Conservation (phyloP, 2,797 vertebrate species). For the Numenius phaeopus region DNA sequence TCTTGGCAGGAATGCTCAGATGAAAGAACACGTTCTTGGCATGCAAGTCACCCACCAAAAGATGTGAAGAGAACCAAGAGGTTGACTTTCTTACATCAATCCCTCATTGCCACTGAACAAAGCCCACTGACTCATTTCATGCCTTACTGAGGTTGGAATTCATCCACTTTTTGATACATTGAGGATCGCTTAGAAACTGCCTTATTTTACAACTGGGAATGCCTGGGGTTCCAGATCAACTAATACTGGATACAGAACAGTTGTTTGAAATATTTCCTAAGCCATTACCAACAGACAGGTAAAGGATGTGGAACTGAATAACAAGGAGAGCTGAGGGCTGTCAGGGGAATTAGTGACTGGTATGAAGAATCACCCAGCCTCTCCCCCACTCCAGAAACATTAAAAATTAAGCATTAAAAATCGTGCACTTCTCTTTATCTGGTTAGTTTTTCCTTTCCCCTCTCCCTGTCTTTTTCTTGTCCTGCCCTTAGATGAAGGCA, state of each 20-base stretch:
- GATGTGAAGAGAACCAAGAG: not conserved
- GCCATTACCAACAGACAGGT: not conserved
- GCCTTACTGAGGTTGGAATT: not conserved
- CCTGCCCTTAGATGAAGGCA: not conserved
- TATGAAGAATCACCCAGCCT: not conserved
- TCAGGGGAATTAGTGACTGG: not conserved
- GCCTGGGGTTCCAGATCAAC: not conserved
- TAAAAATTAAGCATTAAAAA: not conserved
- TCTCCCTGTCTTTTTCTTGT: not conserved
- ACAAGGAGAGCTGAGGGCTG: not conserved
- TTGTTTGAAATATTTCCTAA: not conserved
- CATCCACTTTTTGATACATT: not conserved
- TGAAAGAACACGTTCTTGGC: not conserved
- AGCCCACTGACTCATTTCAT: not conserved
- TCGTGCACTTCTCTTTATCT: not conserved
- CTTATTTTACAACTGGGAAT: not conserved
- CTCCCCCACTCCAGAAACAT: not conserved
- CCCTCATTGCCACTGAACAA: not conserved
- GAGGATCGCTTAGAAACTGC: not conserved
- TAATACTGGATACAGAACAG: not conserved
- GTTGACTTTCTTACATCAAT: not conserved
- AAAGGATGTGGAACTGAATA: not conserved
- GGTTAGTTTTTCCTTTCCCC: not conserved
- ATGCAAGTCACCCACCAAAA: not conserved
- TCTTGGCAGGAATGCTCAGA: not conserved